Base-by-base conservation (phyloP, 2,113 vertebrate species). In the Forbesichthys agassizii region DNA sequence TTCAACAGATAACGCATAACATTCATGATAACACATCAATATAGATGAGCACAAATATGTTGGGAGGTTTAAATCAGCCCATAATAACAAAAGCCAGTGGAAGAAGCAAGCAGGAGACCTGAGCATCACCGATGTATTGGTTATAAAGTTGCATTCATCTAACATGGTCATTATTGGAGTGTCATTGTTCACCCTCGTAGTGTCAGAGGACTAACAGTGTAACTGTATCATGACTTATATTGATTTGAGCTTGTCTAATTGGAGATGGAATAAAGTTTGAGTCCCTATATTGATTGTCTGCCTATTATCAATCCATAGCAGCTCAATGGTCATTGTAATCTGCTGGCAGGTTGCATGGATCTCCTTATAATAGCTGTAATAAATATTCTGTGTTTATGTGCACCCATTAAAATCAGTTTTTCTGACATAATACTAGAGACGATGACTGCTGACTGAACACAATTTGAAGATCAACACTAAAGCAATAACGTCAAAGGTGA, bases 191-290 rank as follows among this genome's bases (percentile, higher is more conserved):
- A 5, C 65, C 11, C 20, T 70, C 58, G 61, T 53, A 74, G 52
- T 66, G 71, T 78, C 48, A 63, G 69, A 69, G 73, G 64, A 75
- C 69, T 70, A 65, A 49, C 33, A 9, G 62, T 68, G 49, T 74
- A 69, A 64, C 63, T n/a, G 18, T 69, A 66, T 68, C 73, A 58
- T 16, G 13, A 20, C 5, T 9, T 11, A 16, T 58, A 90, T 90
- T 78, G 75, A 92, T 89, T 76, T 14, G 53, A 8, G 61, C 27
- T 14, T 65, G 70, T 76, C 72, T 85, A 86, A 86, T 76, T 75
- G 73, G 61, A 78, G 79, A 73, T 72, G 78, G 75, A 84, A 91
- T 91, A 89, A 85, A 89, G 81, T 81, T 82, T 0, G 42, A 71
- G 73, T 73, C 69, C 74, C 47, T 49, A 27, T 64, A 89, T 90